Conservation (phyloP, 2,113 vertebrate genomes). For the Tangachromis dhanisi region DNA sequence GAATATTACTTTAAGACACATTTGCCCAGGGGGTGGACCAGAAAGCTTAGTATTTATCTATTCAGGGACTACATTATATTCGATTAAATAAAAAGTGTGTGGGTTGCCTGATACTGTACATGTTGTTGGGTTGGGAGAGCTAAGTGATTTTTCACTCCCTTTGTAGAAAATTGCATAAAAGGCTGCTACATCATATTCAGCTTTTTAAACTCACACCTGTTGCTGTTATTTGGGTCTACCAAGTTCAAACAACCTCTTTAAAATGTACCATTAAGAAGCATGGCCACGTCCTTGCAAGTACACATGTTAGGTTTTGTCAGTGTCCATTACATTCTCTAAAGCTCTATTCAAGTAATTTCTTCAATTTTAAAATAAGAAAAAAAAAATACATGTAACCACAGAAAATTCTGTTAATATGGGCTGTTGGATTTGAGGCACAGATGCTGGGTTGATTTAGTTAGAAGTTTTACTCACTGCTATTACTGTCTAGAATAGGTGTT, state of each 20-base stretch:
- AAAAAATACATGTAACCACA: background rate
- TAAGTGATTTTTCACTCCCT: background rate
- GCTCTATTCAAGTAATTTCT: background rate
- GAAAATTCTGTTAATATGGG: background rate
- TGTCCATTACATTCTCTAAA: background rate
- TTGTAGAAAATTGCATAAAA: background rate
- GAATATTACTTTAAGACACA: background rate
- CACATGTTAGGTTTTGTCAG: background rate
- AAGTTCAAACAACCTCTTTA: background rate
- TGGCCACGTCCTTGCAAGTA: background rate
- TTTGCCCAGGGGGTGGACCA: background rate
- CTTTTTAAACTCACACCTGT: background rate
- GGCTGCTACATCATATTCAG: background rate
- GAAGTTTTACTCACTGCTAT: background rate
- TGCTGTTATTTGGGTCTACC: background rate
- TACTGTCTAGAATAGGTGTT: background rate
- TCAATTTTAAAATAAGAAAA: background rate
- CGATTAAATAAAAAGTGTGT: background rate
- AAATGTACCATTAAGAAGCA: background rate
- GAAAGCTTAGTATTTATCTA: background rate
- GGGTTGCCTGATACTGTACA: background rate
- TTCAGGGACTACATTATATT: background rate
- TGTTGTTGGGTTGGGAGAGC: background rate
- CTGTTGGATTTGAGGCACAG: accelerated
- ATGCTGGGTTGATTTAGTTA: background rate